phyloP scores from a whole-genome alignment of 2,797 vertebrate species.

The Triplophysa yarkandensis region DNA sequence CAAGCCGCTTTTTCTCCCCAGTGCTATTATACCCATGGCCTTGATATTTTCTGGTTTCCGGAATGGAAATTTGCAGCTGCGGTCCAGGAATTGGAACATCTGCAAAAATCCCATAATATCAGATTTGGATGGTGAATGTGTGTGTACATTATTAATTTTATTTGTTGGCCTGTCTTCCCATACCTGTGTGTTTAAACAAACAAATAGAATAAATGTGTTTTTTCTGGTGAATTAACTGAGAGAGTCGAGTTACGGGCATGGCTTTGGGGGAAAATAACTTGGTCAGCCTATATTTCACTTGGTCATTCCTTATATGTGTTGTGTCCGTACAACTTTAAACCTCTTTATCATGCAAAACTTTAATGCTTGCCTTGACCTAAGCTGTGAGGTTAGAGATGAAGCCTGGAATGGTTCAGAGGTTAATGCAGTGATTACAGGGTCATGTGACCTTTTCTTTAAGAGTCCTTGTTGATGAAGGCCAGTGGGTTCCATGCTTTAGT shows the following conservation, averaged over 20 bases:
- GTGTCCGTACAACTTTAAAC: not conserved
- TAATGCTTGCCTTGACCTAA: slow-evolving; percentile 1
- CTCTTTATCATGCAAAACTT: slow-evolving; percentile 5
- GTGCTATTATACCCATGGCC: not conserved
- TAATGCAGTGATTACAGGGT: slow-evolving; percentile 38
- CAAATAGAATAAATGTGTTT: slow-evolving; percentile 35
- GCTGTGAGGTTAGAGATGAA: slow-evolving; percentile 31
- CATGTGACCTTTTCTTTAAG: slow-evolving; percentile 15
- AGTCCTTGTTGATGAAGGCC: slow-evolving; percentile 20
- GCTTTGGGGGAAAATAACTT: not conserved
- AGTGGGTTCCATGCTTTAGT: slow-evolving; percentile 41
- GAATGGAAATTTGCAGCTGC: slow-evolving; percentile 30
- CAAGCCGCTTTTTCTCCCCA: not conserved
- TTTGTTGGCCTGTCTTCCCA: slow-evolving; percentile 19
- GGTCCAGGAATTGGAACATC: slow-evolving; percentile 8
- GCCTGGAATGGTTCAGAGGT: slow-evolving; percentile 32
- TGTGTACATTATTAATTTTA: not conserved
- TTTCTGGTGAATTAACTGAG: slow-evolving; percentile 20
- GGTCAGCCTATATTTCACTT: not conserved
- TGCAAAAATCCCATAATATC: not conserved
- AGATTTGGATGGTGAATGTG: slow-evolving; percentile 9
- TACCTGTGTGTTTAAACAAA: slow-evolving; percentile 34
- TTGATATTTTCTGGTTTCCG: slow-evolving; percentile 15
- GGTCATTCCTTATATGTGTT: not conserved
- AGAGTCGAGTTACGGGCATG: slow-evolving; percentile 31